These are phyloP conservation scores for Alethe castanea DNA, from an alignment of 2,113 vertebrate genomes.

Conservation along the genomic window DNA sequence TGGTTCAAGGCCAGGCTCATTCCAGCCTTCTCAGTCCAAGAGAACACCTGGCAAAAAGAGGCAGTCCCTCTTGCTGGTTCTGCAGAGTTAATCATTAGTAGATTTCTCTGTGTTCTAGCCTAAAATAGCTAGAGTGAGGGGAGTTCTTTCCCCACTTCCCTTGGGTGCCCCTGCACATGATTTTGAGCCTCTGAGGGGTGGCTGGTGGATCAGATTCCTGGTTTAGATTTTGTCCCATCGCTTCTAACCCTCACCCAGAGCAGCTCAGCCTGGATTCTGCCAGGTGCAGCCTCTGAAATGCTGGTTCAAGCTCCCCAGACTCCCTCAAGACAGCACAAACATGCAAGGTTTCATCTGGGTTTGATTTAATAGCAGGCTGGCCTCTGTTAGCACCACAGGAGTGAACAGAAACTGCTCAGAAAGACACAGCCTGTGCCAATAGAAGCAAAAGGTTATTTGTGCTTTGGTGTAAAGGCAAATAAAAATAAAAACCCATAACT, in stretches of 20 bases:
- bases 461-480: not conserved
- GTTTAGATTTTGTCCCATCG: not conserved
- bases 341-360: not conserved
- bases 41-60: not conserved
- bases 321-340: not conserved
- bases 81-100: not conserved
- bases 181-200: not conserved
- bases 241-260: not conserved
- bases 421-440: not conserved
- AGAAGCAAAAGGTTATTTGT: not conserved
- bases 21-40: not conserved
- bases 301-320: accelerated
- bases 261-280: not conserved
- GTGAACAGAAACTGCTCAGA: not conserved
- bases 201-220: not conserved
- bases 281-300: not conserved
- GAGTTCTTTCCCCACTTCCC: not conserved
- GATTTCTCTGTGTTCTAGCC: not conserved
- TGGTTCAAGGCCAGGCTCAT: not conserved
- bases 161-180: too few relatives aligned
- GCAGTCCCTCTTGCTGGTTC: not conserved
- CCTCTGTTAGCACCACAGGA: not conserved
- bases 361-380: not conserved
- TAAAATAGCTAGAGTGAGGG: not conserved
- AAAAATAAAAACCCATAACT: accelerated